Conservation (phyloP, 2,113 vertebrate genomes). For the Jacana jacana region DNA sequence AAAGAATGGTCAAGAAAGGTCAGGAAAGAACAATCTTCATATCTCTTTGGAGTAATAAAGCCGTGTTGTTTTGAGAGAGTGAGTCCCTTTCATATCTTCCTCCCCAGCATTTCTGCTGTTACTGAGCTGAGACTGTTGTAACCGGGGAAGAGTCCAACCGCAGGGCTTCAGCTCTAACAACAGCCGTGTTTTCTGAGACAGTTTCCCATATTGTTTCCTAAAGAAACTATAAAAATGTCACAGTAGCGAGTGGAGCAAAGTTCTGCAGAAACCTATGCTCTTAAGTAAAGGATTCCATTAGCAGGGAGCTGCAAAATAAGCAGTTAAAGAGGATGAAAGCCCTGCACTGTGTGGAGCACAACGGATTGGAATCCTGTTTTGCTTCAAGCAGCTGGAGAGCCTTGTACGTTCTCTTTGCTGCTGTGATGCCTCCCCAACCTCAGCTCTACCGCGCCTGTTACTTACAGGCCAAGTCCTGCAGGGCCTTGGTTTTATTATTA, state of each 20-base stretch:
- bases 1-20: too few relatives aligned
- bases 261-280: neutral
- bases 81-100: neutral
- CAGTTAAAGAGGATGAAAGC: neutral
- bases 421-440: neutral
- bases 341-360: neutral
- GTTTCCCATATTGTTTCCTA: neutral
- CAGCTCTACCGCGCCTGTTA: neutral
- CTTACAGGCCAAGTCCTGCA: neutral
- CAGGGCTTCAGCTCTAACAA: neutral
- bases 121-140: neutral
- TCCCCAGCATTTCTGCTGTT: neutral
- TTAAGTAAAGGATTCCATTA: neutral
- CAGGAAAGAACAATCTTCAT: neutral
- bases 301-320: neutral
- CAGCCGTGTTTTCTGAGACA: neutral
- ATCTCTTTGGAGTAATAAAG: too few relatives aligned
- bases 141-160: neutral
- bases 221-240: neutral
- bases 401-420: neutral
- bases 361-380: neutral
- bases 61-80: neutral
- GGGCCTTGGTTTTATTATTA: neutral
- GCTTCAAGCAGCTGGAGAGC: neutral
- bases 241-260: fast-evolving